A percentile compares a stretch with the other conserved stretches of the same genome.
Evolutionary conservation across 2,797 vertebrate species (phyloP).

Genomic region (Chromis chromis): DNA sequence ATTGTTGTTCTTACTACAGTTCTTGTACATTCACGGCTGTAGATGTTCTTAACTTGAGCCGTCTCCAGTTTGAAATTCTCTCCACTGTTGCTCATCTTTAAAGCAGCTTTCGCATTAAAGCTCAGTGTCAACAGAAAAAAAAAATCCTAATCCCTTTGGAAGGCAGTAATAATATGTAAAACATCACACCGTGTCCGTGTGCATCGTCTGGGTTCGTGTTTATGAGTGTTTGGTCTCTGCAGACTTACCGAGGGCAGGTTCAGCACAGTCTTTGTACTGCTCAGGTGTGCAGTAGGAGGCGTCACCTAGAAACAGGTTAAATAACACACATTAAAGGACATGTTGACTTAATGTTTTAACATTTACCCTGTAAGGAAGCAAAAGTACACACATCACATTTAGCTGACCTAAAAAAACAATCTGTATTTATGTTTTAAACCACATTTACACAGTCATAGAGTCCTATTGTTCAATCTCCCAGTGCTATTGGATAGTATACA

Average conservation of each 20-base stretch:
- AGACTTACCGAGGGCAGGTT: constrained; percentile 91
- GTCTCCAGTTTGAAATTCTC: constrained; percentile 35
- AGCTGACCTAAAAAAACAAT: no score
- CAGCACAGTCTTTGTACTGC: constrained; percentile 98
- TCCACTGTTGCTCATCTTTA: constrained; percentile 29
- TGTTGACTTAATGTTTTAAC: not conserved
- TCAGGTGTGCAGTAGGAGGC: constrained; percentile 97
- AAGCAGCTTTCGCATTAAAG: constrained; percentile 52
- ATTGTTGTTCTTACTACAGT: not conserved
- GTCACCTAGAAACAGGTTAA: constrained; percentile 86
- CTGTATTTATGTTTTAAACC: no score
- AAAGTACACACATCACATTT: no score
- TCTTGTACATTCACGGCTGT: constrained; percentile 8
- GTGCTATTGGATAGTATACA: no score
- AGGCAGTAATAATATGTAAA: constrained; percentile 35
- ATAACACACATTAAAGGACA: constrained; percentile 15
- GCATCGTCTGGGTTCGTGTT: not conserved
- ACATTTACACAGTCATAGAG: no score
- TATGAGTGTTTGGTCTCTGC: not conserved
- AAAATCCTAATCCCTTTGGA: constrained; percentile 38
- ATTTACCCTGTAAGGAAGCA: no score
- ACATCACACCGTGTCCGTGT: constrained; percentile 8
- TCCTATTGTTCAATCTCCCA: no score
- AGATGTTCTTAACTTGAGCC: constrained; percentile 19
- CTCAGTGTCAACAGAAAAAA: constrained; percentile 35